These are phyloP conservation scores for Aethina tumida DNA, from an alignment of 1,140 invertebrate species.

Conservation along the genomic window DNA sequence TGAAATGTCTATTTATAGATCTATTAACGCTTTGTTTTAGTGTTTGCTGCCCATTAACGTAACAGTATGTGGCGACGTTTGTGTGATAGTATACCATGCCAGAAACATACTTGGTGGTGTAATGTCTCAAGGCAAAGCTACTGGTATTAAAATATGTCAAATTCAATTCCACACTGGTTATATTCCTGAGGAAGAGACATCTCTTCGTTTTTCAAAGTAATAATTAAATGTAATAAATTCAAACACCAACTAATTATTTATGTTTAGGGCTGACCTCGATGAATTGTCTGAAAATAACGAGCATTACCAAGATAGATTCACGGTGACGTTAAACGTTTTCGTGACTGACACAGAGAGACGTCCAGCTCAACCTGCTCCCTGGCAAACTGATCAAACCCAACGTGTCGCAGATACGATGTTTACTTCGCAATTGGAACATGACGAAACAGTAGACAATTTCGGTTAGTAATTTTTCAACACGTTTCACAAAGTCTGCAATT, in stretches of 20 bases:
- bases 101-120: conserved; percentile 72
- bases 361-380: conserved; percentile 57
- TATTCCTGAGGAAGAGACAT: conserved; percentile 60
- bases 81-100: conserved; percentile 74
- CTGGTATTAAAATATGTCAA: conserved; percentile 80
- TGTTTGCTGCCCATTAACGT: conserved; percentile 39
- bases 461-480: conserved; percentile 37
- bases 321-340: conserved; percentile 58
- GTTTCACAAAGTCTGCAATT: neutral
- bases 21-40: conserved; percentile 18
- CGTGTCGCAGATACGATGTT: conserved; percentile 59
- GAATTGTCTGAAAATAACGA: conserved; percentile 67
- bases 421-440: conserved; percentile 69
- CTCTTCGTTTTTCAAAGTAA: conserved; percentile 63
- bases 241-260: no score
- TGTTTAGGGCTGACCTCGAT: conserved; percentile 62
- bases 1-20: neutral
- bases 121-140: conserved; percentile 60
- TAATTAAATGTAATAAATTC: no score
- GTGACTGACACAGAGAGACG: conserved; percentile 58
- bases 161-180: conserved; percentile 85
- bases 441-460: conserved; percentile 73
- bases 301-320: conserved; percentile 70
- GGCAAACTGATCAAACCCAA: conserved; percentile 53
- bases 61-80: conserved; percentile 75